These are phyloP conservation scores for Poeciliopsis retropinna DNA, from an alignment of 2,113 vertebrate genomes.

Conservation along the genomic window DNA sequence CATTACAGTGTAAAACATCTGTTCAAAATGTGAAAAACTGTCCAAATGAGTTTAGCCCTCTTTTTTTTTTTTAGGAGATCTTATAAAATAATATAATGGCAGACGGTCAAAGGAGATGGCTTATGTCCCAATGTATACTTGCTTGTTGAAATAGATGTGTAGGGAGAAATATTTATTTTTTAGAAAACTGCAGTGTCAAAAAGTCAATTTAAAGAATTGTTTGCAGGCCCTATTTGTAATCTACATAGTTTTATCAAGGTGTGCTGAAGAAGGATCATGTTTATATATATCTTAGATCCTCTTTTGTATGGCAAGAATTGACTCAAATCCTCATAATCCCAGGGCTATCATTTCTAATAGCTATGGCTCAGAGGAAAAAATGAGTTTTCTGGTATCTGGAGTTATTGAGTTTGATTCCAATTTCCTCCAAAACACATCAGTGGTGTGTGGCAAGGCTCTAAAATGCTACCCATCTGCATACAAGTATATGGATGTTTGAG, in stretches of 20 bases:
- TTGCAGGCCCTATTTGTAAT: neutral
- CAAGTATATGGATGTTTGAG: neutral
- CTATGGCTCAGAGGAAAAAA: too few species aligned
- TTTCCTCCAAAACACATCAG: neutral
- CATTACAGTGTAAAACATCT: too few species aligned
- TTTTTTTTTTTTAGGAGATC: too few species aligned
- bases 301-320: neutral
- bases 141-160: too few species aligned
- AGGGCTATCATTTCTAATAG: neutral
- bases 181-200: neutral
- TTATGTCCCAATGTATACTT: too few species aligned
- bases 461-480: neutral
- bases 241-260: neutral
- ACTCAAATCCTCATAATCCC: neutral
- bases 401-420: neutral
- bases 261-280: neutral
- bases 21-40: too few species aligned
- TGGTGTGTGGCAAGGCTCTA: neutral
- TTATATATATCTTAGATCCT: neutral
- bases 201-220: neutral
- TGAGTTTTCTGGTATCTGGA: neutral
- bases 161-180: neutral
- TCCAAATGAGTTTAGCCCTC: too few species aligned
- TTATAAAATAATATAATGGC: too few species aligned
- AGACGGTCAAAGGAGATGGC: too few species aligned